These are phyloP conservation scores for Danio kyathit DNA, from an alignment of 2,797 vertebrate genomes.

Conservation along the genomic window DNA sequence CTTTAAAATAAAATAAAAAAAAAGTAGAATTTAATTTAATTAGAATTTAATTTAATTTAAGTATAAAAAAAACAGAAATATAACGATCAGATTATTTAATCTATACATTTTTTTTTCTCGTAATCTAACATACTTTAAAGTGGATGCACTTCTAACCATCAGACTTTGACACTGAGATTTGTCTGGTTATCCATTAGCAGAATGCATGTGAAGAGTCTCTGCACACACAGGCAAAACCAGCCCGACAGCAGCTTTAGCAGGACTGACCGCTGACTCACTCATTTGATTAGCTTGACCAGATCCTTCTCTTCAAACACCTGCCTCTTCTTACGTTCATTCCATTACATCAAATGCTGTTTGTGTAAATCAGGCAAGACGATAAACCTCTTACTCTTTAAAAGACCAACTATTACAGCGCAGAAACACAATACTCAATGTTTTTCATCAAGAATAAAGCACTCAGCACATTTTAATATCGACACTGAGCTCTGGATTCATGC, in stretches of 20 bases:
- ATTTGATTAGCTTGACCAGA: conserved; percentile 41
- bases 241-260: conserved; percentile 64
- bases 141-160: conserved; percentile 11
- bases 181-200: conserved; percentile 46
- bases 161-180: conserved; percentile 46
- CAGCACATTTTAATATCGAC: background rate
- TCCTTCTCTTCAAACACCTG: background rate
- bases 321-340: background rate
- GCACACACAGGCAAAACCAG: conserved; percentile 59
- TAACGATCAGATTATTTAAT: too few relatives aligned
- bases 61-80: too few relatives aligned
- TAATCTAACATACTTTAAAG: background rate
- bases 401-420: background rate
- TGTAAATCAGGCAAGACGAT: conserved; percentile 26
- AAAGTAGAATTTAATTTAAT: too few relatives aligned
- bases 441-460: conserved; percentile 1
- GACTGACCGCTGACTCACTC: conserved; percentile 32
- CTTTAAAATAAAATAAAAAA: too few relatives aligned
- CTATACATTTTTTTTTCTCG: background rate
- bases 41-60: too few relatives aligned
- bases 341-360: conserved; percentile 3
- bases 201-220: conserved; percentile 14
- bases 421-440: conserved; percentile 2
- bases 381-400: conserved; percentile 34
- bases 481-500: background rate